Evolutionary conservation across 2,888 invertebrate genomes (phyloP).

Genomic region (Drosophila borborema): DNA sequence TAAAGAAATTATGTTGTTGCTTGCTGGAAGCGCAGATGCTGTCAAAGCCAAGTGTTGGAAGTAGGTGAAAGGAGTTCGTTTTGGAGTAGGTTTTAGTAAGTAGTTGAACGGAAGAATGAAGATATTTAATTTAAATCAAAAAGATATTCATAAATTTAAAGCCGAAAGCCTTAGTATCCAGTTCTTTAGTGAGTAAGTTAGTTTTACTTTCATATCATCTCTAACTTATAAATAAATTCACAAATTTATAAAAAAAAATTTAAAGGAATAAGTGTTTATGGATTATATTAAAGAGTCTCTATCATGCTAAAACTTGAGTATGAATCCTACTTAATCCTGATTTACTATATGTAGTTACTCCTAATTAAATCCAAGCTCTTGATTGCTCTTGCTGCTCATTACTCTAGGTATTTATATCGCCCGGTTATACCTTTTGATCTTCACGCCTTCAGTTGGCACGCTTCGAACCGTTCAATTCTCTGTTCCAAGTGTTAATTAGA

Average conservation of each 20-base stretch:
- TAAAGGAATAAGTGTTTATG: too few species aligned
- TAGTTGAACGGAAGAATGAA: neutral
- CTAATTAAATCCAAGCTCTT: neutral
- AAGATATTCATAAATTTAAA: too few species aligned
- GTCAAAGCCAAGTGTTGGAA: neutral
- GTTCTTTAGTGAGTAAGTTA: too few species aligned
- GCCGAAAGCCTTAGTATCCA: too few species aligned
- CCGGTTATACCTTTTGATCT: conserved; percentile 59
- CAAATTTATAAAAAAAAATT: too few species aligned
- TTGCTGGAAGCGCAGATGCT: conserved; percentile 13
- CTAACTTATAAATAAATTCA: too few species aligned
- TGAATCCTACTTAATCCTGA: neutral
- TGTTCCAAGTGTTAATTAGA: conserved; percentile 76
- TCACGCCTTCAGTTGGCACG: conserved; percentile 74
- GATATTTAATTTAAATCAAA: neutral
- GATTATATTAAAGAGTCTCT: too few species aligned
- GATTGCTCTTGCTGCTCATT: neutral
- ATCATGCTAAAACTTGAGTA: neutral
- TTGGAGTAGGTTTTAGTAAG: neutral
- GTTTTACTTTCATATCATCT: too few species aligned
- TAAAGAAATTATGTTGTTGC: conserved; percentile 61
- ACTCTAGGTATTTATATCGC: conserved; percentile 2
- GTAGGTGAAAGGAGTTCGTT: neutral
- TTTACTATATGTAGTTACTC: neutral
- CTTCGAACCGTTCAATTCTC: conserved; percentile 52